A percentile compares a stretch with the other conserved stretches of the same genome.
phyloP scores from a whole-genome alignment of 2,888 invertebrate genomes.

The Phaedon cochleariae region DNA sequence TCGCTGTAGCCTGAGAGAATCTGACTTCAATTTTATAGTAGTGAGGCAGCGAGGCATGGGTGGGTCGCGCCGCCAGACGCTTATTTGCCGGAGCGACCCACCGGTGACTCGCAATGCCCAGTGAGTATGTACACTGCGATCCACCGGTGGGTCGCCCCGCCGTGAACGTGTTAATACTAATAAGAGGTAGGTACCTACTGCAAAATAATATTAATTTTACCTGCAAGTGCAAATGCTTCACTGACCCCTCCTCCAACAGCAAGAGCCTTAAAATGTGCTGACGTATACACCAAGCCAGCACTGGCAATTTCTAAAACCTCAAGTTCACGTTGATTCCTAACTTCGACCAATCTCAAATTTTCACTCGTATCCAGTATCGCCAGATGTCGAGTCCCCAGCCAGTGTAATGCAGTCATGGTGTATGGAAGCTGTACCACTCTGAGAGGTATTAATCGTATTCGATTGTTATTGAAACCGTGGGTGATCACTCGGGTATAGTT shows the following conservation, averaged over 20 bases:
- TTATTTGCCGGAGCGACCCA: too few species aligned
- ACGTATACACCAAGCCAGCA: constrained; percentile 85
- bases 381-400: constrained; percentile 84
- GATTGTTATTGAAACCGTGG: constrained; percentile 65
- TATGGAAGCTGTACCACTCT: constrained; percentile 76
- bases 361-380: constrained; percentile 88
- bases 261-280: constrained; percentile 88
- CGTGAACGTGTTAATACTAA: too few species aligned
- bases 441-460: constrained; percentile 68
- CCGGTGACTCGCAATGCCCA: too few species aligned
- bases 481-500: constrained; percentile 82
- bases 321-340: constrained; percentile 85
- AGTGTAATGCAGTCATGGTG: constrained; percentile 78
- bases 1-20: too few species aligned
- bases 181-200: too few species aligned
- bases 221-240: constrained; percentile 79
- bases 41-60: too few species aligned
- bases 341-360: constrained; percentile 87
- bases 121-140: too few species aligned
- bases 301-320: constrained; percentile 83
- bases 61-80: too few species aligned
- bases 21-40: too few species aligned
- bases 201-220: too few species aligned
- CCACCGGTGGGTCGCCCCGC: too few species aligned
- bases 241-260: constrained; percentile 96